Evolutionary conservation across 2,797 vertebrate species (phyloP).

Genomic region (Anguilla megastoma): DNA sequence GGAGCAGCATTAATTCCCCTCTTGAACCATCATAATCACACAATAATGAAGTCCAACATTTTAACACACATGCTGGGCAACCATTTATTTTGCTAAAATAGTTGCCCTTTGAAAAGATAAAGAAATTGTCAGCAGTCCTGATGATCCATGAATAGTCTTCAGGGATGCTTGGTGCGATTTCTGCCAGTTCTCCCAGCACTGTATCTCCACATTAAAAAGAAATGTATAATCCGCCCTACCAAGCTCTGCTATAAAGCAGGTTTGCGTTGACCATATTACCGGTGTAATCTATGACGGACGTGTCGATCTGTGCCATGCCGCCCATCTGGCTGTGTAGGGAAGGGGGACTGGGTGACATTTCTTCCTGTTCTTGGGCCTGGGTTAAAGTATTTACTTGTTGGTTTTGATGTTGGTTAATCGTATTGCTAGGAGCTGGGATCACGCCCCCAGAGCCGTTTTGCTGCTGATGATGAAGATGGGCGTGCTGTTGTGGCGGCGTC

Average conservation of each 20-base stretch:
- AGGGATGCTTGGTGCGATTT: background rate
- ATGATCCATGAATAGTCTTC: constrained; percentile 11
- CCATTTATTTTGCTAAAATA: constrained; percentile 15
- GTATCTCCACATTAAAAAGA: constrained; percentile 40
- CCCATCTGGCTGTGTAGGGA: constrained; percentile 75
- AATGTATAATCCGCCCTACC: constrained; percentile 66
- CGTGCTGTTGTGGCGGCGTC: constrained; percentile 54
- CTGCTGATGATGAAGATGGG: constrained; percentile 48
- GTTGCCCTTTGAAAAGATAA: constrained; percentile 15
- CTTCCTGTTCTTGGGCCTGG: constrained; percentile 76
- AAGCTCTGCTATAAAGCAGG: constrained; percentile 91
- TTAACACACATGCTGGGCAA: constrained; percentile 24
- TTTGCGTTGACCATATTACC: constrained; percentile 80
- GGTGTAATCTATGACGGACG: constrained; percentile 81
- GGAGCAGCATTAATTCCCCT: constrained; percentile 35
- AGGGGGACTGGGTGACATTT: constrained; percentile 82
- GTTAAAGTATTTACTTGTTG: constrained; percentile 63
- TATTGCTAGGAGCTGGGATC: constrained; percentile 46
- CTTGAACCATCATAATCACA: constrained; percentile 9
- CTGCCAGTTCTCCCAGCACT: constrained; percentile 36
- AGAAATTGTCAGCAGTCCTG: constrained; percentile 45
- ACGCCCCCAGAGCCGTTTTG: constrained; percentile 50
- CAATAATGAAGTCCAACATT: constrained; percentile 15
- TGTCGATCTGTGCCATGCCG: constrained; percentile 79
- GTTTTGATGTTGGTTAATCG: constrained; percentile 60